Base-by-base conservation (phyloP, 1,140 invertebrate genomes). In the Drosophila sechellia region DNA sequence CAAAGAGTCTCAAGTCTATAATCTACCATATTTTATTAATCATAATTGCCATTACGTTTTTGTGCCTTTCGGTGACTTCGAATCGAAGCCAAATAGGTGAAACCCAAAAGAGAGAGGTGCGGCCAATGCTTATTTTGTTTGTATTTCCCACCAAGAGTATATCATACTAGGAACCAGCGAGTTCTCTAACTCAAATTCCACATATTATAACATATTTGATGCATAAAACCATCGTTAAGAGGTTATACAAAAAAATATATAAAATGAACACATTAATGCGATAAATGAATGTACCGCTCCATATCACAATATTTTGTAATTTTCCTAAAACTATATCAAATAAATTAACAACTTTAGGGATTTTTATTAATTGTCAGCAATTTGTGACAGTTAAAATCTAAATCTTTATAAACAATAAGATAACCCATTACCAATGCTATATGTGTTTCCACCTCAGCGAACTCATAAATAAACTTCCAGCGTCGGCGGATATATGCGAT, bases 381-480 rank as follows among this genome's bases (percentile, higher is more conserved):
- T 42, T 20, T 70, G 17, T 61, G 69, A 48, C 57, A 63, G 53
- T 63, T 71, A n/a, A n/a, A n/a, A n/a, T 34, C 64, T 56, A 69
- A 69, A 69, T 56, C 50, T 69, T 40, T 77, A 64, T 64, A 68
- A 68, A 68, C 64, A 56, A 40, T 40, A 52, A 48, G 49, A 31
- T 13, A 39, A 63, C 74, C 61, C 64, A 77, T 77, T 77, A 64
- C 20, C 37, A 54, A 69, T 70, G 71, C 77, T 50, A 49, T 46
- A 60, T 70, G 59, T 48, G 64, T 56, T 66, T 76, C 77, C 61
- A 63, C 55, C 78, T 64, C 69, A 45, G 45, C 65, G 75, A 81
- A 69, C 79, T 54, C 79, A 48, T 81, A 81, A 81, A 81, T 68
- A 68, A 65, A 56, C 66, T 74, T 68, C 35, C 79, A 56, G 56